A percentile compares a stretch with the other conserved stretches of the same genome.
phyloP scores from a whole-genome alignment of 64 coral and sea anemone species.

The Dendrophyllia cribrosa region DNA sequence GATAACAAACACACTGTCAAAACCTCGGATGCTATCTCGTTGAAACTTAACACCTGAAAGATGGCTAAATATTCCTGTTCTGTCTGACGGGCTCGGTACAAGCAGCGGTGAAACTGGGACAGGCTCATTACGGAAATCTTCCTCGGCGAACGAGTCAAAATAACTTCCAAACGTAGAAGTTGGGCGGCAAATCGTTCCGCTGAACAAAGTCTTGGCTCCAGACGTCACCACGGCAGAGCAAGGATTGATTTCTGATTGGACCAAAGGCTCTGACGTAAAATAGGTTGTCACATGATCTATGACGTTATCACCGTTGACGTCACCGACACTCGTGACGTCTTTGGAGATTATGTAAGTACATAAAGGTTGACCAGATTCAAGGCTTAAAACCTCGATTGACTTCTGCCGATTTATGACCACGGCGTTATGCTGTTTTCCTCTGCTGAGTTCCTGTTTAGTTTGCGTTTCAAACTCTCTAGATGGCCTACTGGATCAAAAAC shows the following conservation, averaged over 20 bases:
- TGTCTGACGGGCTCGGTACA: conserved; percentile 72
- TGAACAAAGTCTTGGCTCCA: conserved; percentile 62
- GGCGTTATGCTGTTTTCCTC: conserved; percentile 48
- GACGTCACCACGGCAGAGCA: conserved; percentile 71
- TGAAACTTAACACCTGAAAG: conserved; percentile 75
- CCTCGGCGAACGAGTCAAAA: conserved; percentile 25
- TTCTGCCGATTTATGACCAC: conserved; percentile 78
- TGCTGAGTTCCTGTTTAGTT: not conserved
- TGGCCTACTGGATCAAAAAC: not conserved
- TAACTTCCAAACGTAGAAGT: conserved; percentile 71
- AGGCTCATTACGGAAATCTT: conserved; percentile 64
- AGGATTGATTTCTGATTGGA: conserved; percentile 39
- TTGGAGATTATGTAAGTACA: conserved; percentile 64
- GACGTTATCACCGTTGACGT: conserved; percentile 79
- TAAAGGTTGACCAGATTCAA: conserved; percentile 73
- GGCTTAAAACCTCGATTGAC: conserved; percentile 80
- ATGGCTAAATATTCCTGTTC: conserved; percentile 86
- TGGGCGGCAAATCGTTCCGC: conserved; percentile 65
- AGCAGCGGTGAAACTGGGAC: conserved; percentile 78
- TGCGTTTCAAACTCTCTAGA: not conserved
- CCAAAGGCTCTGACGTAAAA: conserved; percentile 52
- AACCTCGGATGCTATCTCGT: conserved; percentile 55
- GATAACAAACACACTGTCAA: conserved; percentile 82
- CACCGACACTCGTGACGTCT: conserved; percentile 54
- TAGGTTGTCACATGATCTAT: conserved; percentile 80